phyloP scores from a whole-genome alignment of 2,888 invertebrate genomes.

The Griposia aprilina region DNA sequence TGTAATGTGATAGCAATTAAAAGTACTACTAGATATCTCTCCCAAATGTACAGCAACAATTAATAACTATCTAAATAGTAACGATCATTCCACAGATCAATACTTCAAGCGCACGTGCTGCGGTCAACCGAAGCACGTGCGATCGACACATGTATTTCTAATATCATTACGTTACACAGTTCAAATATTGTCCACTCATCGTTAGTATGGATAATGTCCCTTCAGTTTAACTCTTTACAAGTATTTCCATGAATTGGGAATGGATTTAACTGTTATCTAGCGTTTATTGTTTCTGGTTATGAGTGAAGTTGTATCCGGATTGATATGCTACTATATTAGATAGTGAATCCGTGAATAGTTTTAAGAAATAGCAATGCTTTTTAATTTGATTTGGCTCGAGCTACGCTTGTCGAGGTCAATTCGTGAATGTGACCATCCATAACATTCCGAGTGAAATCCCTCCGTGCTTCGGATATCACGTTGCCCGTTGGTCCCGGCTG shows the following conservation, averaged over 20 bases:
- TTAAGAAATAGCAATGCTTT: too few species aligned
- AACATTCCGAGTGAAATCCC: too few species aligned
- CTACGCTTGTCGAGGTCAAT: too few species aligned
- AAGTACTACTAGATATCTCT: background rate
- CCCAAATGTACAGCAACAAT: background rate
- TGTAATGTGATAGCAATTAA: background rate
- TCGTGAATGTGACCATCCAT: too few species aligned
- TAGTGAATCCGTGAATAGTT: too few species aligned
- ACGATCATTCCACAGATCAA: slow-evolving; percentile 7
- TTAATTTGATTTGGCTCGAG: too few species aligned
- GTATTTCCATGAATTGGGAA: slow-evolving; percentile 26
- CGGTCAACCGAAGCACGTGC: slow-evolving; percentile 55
- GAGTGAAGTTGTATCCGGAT: too few species aligned
- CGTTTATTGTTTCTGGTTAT: too few species aligned
- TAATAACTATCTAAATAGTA: background rate
- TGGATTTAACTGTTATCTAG: background rate
- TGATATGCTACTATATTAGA: too few species aligned
- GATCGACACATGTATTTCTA: slow-evolving; percentile 43
- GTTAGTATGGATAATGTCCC: slow-evolving; percentile 8
- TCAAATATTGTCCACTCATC: slow-evolving; percentile 34
- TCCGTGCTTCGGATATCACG: too few species aligned
- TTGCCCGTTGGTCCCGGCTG: too few species aligned
- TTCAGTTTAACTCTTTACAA: slow-evolving; percentile 27
- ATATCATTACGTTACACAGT: slow-evolving; percentile 31
- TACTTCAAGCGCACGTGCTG: slow-evolving; percentile 25